Percentiles rank a stretch among this genome's conserved stretches.
These are phyloP conservation scores for Takifugu bimaculatus DNA, from an alignment of 2,113 vertebrate species.

Conservation along the genomic window DNA sequence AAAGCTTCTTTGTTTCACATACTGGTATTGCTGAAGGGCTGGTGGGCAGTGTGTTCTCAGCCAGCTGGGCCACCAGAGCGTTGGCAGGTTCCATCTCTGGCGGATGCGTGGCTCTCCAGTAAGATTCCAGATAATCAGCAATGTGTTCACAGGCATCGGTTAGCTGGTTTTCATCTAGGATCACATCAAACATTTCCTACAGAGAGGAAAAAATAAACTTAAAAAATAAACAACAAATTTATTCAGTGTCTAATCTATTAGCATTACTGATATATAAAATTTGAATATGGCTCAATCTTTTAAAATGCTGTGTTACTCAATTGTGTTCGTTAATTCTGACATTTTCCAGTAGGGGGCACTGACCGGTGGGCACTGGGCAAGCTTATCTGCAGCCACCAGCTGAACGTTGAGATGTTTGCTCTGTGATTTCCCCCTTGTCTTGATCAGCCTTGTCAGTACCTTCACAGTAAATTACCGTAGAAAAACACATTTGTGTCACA, in stretches of 20 bases:
- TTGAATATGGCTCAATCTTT: too few relatives aligned
- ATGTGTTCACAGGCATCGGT: constrained; percentile 96
- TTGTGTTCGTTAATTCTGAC: not conserved
- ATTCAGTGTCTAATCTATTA: not conserved
- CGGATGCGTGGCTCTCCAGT: constrained; percentile 96
- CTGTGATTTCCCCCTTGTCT: constrained; percentile 97
- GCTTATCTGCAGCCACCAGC: constrained; percentile 96
- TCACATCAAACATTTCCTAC: constrained; percentile 95
- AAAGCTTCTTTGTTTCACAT: constrained; percentile 13
- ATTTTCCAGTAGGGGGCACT: constrained; percentile 63
- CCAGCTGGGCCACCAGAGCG: constrained; percentile 84
- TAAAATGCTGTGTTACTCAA: too few relatives aligned
- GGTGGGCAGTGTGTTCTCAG: constrained; percentile 83
- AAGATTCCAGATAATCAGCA: constrained; percentile 94
- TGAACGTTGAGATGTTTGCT: constrained; percentile 98
- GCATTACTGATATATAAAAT: too few relatives aligned
- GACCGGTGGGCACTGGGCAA: constrained; percentile 93
- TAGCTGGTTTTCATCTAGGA: constrained; percentile 97
- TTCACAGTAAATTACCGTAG: constrained; percentile 41
- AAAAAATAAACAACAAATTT: not conserved
- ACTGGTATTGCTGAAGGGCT: constrained; percentile 76
- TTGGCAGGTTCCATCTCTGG: constrained; percentile 85
- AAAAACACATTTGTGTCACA: not conserved
- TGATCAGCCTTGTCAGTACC: constrained; percentile 97
- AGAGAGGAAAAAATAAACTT: not conserved